Conservation (phyloP, 2,113 vertebrate genomes). For the Shinisaurus crocodilurus region DNA sequence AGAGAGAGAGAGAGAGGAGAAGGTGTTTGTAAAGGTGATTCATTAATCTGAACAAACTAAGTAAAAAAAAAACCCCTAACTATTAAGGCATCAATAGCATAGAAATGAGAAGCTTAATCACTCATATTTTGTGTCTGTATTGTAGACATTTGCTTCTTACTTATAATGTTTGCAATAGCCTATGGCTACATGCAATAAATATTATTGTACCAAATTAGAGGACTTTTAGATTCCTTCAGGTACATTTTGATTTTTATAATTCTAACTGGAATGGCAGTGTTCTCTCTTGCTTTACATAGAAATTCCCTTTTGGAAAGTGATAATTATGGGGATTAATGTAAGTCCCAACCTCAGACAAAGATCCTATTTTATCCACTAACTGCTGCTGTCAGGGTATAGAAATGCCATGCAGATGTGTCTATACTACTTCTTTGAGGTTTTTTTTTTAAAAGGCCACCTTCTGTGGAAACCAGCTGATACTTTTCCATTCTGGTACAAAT, state of each 20-base stretch:
- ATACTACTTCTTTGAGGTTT: background rate
- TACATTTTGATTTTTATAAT: background rate
- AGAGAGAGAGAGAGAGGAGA: too few relatives aligned
- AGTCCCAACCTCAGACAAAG: background rate
- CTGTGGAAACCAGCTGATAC: background rate
- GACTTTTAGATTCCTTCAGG: background rate
- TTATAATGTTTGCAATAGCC: background rate
- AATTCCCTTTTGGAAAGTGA: background rate
- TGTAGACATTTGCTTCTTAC: background rate
- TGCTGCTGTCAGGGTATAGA: background rate
- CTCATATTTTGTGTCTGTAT: background rate
- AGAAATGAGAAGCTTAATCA: background rate
- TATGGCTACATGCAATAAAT: background rate
- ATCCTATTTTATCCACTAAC: background rate
- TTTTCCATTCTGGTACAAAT: slow-evolving; percentile 11
- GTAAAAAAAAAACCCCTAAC: too few relatives aligned
- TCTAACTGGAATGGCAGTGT: background rate
- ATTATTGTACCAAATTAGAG: background rate
- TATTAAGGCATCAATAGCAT: too few relatives aligned
- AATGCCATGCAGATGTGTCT: background rate
- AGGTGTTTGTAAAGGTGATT: background rate
- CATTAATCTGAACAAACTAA: background rate
- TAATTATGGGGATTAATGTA: background rate
- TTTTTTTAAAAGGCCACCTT: background rate
- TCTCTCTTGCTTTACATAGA: background rate